These are phyloP conservation scores for Gallinago solitaria DNA, from an alignment of 2,797 vertebrate species.

Conservation along the genomic window DNA sequence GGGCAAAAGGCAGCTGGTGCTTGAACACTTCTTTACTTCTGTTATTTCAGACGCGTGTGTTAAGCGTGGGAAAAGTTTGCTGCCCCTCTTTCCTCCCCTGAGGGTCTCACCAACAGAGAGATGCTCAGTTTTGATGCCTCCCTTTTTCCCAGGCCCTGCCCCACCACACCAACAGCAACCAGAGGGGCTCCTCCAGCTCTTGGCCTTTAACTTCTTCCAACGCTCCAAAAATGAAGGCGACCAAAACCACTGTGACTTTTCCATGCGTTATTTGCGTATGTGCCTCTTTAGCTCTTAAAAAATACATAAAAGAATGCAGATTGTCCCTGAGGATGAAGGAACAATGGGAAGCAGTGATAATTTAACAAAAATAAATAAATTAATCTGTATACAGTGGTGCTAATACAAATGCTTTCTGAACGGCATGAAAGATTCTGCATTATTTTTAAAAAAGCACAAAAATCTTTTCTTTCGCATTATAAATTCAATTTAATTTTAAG, in stretches of 20 bases:
- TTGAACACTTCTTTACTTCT: background rate
- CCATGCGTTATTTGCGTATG: constrained; percentile 5
- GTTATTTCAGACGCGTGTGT: rapidly evolving
- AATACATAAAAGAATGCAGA: constrained; percentile 56
- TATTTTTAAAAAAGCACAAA: constrained; percentile 68
- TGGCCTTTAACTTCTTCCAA: background rate
- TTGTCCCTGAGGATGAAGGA: constrained; percentile 46
- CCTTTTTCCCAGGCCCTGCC: background rate
- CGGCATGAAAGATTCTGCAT: constrained; percentile 69
- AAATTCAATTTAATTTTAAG: constrained; percentile 65
- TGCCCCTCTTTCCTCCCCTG: rapidly evolving
- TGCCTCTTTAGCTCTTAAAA: constrained; percentile 64
- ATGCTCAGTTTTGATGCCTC: background rate
- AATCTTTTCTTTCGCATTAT: constrained; percentile 66
- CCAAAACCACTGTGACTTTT: background rate
- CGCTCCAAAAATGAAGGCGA: background rate
- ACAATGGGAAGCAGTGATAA: constrained; percentile 66
- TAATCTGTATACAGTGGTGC: constrained; percentile 57
- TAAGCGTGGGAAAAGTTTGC: background rate
- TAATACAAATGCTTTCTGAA: constrained; percentile 71
- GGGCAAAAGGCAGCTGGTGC: background rate
- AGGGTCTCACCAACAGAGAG: rapidly evolving
- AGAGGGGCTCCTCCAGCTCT: background rate
- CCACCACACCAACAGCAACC: rapidly evolving
- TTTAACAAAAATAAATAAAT: constrained; percentile 73